phyloP scores from a whole-genome alignment of 2,797 vertebrate genomes.

The Parauchenoglanis punctatus region DNA sequence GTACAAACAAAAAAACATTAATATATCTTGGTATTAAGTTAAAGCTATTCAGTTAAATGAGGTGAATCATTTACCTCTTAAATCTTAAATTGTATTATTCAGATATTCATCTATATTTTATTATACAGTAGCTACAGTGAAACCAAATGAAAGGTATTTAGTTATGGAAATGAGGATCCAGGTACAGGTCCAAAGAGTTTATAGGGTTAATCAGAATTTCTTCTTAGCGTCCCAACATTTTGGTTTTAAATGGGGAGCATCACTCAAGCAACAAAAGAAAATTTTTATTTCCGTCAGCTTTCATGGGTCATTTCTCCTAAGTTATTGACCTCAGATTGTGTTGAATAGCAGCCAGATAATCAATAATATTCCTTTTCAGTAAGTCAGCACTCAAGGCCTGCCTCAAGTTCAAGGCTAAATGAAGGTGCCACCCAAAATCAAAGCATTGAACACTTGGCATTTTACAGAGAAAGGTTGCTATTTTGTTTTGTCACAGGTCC shows the following conservation, averaged over 20 bases:
- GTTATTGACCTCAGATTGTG: slow-evolving; percentile 34
- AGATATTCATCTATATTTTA: not conserved
- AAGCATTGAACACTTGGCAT: slow-evolving; percentile 35
- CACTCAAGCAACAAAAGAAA: not conserved
- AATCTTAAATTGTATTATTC: not conserved
- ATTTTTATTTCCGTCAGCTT: slow-evolving; percentile 5
- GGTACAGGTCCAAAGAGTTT: not conserved
- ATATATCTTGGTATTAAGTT: not conserved
- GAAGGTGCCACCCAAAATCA: slow-evolving; percentile 33
- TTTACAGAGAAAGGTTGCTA: slow-evolving; percentile 27
- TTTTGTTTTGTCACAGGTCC: slow-evolving; percentile 22
- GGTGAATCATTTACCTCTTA: not conserved
- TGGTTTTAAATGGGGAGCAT: not conserved
- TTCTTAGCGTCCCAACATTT: slow-evolving; percentile 5
- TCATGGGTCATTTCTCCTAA: not conserved
- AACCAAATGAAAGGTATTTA: not conserved
- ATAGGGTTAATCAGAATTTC: not conserved
- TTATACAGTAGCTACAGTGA: not conserved
- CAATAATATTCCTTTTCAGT: slow-evolving; percentile 33
- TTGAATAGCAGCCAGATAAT: slow-evolving; percentile 41
- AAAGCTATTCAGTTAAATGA: not conserved
- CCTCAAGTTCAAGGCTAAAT: slow-evolving; percentile 26
- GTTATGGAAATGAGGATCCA: not conserved
- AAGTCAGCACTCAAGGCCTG: slow-evolving; percentile 2
- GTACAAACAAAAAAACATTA: not conserved